Conservation (phyloP, 1,140 invertebrate species). For the Armadillidium nasatum region DNA sequence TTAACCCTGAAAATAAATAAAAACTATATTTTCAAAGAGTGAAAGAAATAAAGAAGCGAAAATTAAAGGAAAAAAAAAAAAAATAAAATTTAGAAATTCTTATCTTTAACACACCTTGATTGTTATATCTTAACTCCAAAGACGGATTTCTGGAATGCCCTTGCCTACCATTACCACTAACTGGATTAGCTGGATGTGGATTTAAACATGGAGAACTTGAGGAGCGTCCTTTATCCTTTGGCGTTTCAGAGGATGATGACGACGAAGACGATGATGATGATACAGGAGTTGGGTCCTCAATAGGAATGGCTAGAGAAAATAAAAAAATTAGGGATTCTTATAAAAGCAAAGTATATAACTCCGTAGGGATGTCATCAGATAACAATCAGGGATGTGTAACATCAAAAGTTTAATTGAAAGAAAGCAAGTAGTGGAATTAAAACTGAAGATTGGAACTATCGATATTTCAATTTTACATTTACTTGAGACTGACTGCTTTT, state of each 20-base stretch:
- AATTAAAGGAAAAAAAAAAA: not conserved
- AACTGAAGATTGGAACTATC: too few relatives aligned
- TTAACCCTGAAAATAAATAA: too few relatives aligned
- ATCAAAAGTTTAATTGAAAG: too few relatives aligned
- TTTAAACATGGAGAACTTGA: slow-evolving; percentile 14
- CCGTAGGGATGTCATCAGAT: too few relatives aligned
- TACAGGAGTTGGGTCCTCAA: slow-evolving; percentile 47
- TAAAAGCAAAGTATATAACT: too few relatives aligned
- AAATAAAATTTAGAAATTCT: not conserved
- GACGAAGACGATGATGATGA: not conserved
- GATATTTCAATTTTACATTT: too few relatives aligned
- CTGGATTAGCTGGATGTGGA: slow-evolving; percentile 17
- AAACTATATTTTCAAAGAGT: too few relatives aligned
- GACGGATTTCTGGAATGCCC: slow-evolving; percentile 41
- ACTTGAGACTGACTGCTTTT: too few relatives aligned
- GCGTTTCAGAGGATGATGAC: slow-evolving; percentile 3
- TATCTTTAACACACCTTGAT: slow-evolving; percentile 22
- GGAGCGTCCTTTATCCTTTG: not conserved
- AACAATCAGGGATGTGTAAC: too few relatives aligned
- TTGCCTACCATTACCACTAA: slow-evolving; percentile 27
- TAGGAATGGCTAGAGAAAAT: slow-evolving; percentile 47
- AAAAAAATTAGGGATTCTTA: not conserved
- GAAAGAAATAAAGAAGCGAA: too few relatives aligned
- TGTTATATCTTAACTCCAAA: slow-evolving; percentile 35
- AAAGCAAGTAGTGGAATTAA: too few relatives aligned